Evolutionary conservation across 2,797 vertebrate genomes (phyloP).

Genomic region (Petrocephalus schoutedeni): DNA sequence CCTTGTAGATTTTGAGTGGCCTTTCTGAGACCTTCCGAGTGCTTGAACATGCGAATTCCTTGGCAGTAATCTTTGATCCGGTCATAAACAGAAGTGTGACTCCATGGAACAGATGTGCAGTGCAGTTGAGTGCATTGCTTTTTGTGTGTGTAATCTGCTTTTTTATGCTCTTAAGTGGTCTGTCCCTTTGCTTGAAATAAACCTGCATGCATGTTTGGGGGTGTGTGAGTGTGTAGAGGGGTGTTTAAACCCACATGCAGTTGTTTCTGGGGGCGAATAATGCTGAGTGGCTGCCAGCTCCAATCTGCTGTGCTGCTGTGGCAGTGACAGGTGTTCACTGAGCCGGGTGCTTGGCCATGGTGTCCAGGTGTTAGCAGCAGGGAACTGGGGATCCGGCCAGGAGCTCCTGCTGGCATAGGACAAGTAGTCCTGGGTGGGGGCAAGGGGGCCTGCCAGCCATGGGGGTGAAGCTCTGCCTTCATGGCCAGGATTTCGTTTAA

Average conservation of each 20-base stretch:
- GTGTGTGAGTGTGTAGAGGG: not conserved
- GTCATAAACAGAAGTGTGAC: not conserved
- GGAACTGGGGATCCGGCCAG: not conserved
- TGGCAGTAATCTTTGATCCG: not conserved
- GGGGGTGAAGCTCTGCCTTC: not conserved
- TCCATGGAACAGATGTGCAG: conserved; percentile 17
- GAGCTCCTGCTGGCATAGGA: not conserved
- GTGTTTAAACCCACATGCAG: not conserved
- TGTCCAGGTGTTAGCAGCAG: not conserved
- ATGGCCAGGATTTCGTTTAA: not conserved
- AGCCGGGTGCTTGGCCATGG: not conserved
- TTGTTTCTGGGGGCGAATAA: not conserved
- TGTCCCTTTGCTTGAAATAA: not conserved
- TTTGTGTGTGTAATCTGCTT: not conserved
- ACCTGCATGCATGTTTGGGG: not conserved
- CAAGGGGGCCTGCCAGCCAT: not conserved
- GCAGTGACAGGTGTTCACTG: not conserved
- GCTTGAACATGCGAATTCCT: not conserved
- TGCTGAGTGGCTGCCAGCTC: not conserved
- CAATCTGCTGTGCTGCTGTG: not conserved
- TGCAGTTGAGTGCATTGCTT: not conserved
- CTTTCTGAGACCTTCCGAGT: not conserved
- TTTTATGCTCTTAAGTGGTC: not conserved
- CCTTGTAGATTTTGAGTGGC: conserved; percentile 5
- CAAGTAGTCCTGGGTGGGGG: not conserved